phyloP scores from a whole-genome alignment of 2,888 invertebrate species.

The Agrotis clavis region DNA sequence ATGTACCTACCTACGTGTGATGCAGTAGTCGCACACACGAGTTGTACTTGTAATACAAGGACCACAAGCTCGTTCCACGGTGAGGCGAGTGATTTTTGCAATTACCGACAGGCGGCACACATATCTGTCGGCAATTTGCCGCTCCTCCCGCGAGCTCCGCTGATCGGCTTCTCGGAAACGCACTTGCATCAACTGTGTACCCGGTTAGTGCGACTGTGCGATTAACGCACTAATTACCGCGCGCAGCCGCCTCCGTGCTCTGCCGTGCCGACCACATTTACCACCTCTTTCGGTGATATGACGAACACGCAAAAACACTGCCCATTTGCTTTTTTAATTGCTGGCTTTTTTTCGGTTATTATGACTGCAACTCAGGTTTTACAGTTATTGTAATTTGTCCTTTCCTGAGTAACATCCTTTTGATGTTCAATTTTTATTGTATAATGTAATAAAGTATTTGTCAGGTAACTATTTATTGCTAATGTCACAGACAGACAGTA shows the following conservation, averaged over 20 bases:
- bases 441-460: constrained; percentile 18
- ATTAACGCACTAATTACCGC: constrained; percentile 88
- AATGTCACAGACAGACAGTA: constrained; percentile 12
- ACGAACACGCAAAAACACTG: constrained; percentile 41
- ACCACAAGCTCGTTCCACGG: constrained; percentile 70
- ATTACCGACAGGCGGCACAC: constrained; percentile 88
- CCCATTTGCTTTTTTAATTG: constrained; percentile 48
- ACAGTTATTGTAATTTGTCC: constrained; percentile 30
- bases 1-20: constrained; percentile 14
- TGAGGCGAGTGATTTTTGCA: constrained; percentile 86
- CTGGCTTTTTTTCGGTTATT: constrained; percentile 20
- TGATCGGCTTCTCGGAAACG: constrained; percentile 88
- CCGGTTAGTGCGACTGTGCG: constrained; percentile 83
- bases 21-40: constrained; percentile 66
- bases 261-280: constrained; percentile 41
- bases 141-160: constrained; percentile 82
- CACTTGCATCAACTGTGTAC: constrained; percentile 84
- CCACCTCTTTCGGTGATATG: constrained; percentile 52
- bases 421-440: constrained; percentile 5
- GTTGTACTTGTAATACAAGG: constrained; percentile 75
- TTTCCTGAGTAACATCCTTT: constrained; percentile 14
- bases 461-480: constrained; percentile 25
- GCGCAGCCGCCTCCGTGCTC: constrained; percentile 55
- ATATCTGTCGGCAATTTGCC: constrained; percentile 90
- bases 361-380: constrained; percentile 21